Base-by-base conservation (phyloP, 37 sponge, comb jelly and placozoan genomes). In the Ianthella basta region DNA sequence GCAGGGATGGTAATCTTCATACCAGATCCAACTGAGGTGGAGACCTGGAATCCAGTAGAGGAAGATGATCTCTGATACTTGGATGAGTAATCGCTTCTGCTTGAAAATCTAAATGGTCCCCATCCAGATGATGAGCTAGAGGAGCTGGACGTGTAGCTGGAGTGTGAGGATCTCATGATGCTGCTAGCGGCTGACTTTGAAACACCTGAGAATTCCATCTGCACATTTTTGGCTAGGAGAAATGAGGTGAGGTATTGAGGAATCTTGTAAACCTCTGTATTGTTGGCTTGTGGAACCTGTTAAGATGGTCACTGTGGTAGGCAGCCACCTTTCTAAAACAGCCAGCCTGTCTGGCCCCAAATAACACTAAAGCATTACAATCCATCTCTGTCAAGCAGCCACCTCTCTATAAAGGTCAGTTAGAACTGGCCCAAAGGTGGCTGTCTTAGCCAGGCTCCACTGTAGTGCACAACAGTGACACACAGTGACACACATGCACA, bases 41-140 rank as follows among this genome's bases (percentile, higher is more conserved):
- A 18, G 4, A 44, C 44, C 16, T 75, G 44, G 37, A 75, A 75
- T 1, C 70, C 25, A 24, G 78, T 44, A 14, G 78, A 75, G 16
- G 21, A 40, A 4, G 23, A 16, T 3, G 25, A 19, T 23, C 14
- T 2, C 3, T 24, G 0, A 18, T 15, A n/a, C 14, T 24, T 15
- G 18, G 38, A 21, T 30, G 78, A 75, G 44, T 75, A 75, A 2
- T n/a, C n/a, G 16, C 38, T 36, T 6, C 54, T 50, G 54, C 78
- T 75, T 15, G 54, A 24, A 23, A 75, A 75, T 20, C 13, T 18
- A 53, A 75, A 39, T 13, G 38, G 37, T 23, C 78, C 78, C 59
- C 79, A 86, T 20, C 80, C 79, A 25, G 72, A 59, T 30, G 86
- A 86, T 23, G 39, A 60, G 4, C 78, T 15, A 41, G 54, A 18